phyloP scores from a whole-genome alignment of 2,113 vertebrate genomes.

The Tiliqua scincoides region DNA sequence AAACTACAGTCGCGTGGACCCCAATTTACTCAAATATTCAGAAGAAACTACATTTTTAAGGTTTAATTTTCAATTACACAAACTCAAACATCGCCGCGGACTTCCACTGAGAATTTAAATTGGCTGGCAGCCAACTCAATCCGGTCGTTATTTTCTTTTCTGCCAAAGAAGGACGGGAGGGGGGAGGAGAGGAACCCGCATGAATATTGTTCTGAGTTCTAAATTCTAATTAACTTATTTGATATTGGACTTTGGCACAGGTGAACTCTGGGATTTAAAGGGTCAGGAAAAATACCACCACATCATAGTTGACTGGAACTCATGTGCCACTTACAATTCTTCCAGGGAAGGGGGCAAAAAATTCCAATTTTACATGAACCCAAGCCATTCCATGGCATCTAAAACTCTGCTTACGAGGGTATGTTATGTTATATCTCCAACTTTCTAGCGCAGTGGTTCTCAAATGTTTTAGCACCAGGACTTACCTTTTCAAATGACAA shows the following conservation, averaged over 20 bases:
- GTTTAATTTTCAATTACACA: constrained; percentile 62
- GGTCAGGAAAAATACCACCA: not conserved
- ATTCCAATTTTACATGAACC: no score
- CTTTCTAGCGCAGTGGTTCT: no score
- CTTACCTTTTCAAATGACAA: no score
- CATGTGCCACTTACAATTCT: no score
- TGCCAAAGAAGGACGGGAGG: not conserved
- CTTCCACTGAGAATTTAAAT: constrained; percentile 45
- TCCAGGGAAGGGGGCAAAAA: no score
- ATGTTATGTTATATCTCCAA: no score
- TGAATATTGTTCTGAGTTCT: constrained; percentile 43
- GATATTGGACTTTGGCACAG: constrained; percentile 20
- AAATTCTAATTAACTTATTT: constrained; percentile 30
- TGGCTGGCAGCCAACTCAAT: constrained; percentile 50
- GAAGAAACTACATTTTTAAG: constrained; percentile 40
- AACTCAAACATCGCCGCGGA: constrained; percentile 37
- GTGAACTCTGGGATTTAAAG: not conserved
- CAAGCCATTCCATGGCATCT: no score
- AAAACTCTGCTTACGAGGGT: no score
- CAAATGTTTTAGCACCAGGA: no score
- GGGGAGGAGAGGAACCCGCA: constrained; percentile 3
- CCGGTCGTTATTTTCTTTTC: constrained; percentile 30
- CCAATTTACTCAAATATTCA: constrained; percentile 45
- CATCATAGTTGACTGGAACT: no score
- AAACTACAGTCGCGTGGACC: not conserved